Evolutionary conservation across 2,797 vertebrate species (phyloP).

Genomic region (Gobionotothen gibberifrons): DNA sequence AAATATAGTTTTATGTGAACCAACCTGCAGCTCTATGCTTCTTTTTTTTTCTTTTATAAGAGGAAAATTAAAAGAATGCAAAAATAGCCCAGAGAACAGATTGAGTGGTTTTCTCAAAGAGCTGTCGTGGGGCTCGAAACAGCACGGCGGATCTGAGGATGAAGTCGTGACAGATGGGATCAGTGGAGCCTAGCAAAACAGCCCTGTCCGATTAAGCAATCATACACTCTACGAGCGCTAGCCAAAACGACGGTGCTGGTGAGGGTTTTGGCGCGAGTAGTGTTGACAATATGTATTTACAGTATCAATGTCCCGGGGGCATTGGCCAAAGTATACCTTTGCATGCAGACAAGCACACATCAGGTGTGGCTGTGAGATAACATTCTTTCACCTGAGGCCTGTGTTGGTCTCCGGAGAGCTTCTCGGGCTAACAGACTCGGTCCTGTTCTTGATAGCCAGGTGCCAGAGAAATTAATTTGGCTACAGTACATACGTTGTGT

Average conservation of each 20-base stretch:
- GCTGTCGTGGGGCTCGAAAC: constrained; percentile 60
- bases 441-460: constrained; percentile 35
- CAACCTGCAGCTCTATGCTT: constrained; percentile 4
- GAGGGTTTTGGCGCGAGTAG: constrained; percentile 30
- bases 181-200: constrained; percentile 59
- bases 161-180: constrained; percentile 78
- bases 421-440: constrained; percentile 25
- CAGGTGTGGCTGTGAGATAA: constrained; percentile 38
- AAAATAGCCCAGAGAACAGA: constrained; percentile 72
- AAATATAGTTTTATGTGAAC: constrained; percentile 8
- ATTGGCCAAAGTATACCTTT: constrained; percentile 16
- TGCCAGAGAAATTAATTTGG: constrained; percentile 26
- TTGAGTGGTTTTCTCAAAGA: constrained; percentile 75
- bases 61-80: constrained; percentile 46
- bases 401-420: neutral
- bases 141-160: constrained; percentile 62
- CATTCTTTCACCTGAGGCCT: constrained; percentile 24
- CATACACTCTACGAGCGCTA: constrained; percentile 30
- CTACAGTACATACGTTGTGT: neutral
- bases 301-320: constrained; percentile 26
- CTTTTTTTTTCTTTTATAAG: neutral
- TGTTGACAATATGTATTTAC: constrained; percentile 35
- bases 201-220: constrained; percentile 63
- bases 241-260: constrained; percentile 41
- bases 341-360: constrained; percentile 19